Evolutionary conservation across 2,888 invertebrate genomes (phyloP), one percentile per base, ranked within the genome.

Genomic region (Hirtodrosophila cameraria): DNA sequence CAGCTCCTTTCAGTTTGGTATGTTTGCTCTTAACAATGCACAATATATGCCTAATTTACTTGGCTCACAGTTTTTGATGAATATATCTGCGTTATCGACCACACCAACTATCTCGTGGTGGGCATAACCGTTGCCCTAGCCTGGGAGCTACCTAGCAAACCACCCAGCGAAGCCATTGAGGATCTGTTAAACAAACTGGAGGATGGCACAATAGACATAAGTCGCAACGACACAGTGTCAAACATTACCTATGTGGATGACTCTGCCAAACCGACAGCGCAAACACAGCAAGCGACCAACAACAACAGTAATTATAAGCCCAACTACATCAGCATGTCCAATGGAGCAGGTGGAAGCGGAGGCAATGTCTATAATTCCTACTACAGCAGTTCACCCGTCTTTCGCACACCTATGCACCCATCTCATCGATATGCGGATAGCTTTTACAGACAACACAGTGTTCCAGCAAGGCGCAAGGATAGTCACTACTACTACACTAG

Each of bases 101-200:
- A 85, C 31, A 90, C 89, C 3, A 90, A 91, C 65, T 89, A 90
- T 55, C 93, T 95, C 63, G 92, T 94, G 7, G 91, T 94, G 78
- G 96, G 96, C 0, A 92, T 94, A 42, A 96, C 96, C 0, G 94
- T 95, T 0, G 95, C 95, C 0, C 89, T 96, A 75, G 96, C 96
- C 1, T 96, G 94, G 93, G 94, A 95, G 82, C 88, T 96, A 35
- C 96, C 96, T 0, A 94, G 94, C 68, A 93, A 94, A 63, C 93
- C 92, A 3, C 89, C 91, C 3, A 90, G 89, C 62, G 90, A 90
- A 68, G 83, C 88, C 15, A 49, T 90, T 0, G 82, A 87, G 11
- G 87, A 90, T 57, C 50, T 90, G 1, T 53, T 73, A 7, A 75
- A 80, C 7, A 88, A 87, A 35, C 75, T 90, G 8, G 73, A 86